Base-by-base conservation (phyloP, 2,113 vertebrate genomes). In the Bos indicus region DNA sequence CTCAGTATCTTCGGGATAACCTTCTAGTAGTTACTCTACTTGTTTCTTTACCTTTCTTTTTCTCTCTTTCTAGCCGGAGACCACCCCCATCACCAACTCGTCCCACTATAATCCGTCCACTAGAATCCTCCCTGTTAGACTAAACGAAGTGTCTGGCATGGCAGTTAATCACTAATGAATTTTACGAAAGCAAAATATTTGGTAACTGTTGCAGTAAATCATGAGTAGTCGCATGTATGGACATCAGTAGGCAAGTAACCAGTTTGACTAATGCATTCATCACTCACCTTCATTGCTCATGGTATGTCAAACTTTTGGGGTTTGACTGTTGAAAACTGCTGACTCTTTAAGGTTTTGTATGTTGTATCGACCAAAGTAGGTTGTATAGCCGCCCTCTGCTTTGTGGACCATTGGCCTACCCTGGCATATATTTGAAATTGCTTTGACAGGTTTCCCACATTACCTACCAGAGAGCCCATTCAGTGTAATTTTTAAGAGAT, bases 31-130 rank as follows among this genome's bases (percentile, higher is more conserved):
- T 51, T 97, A 48, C 62, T 95, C 98, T 96, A 88, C 96, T 98
- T 94, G 98, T 12, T 97, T 98, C 98, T 98, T 98, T 98, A 97
- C 90, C 91, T 98, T 95, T 99, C 88, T 98, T 90, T 97, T 67
- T 97, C 97, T 99, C 94, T 98, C 97, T 98, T 98, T 99, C 98
- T 98, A 99, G 99, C 98, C 98, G 98, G 98, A 99, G 99, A 98
- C 99, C 99, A 97, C 99, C 98, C 98, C 99, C 99, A 97, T 99
- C 99, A 98, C 99, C 99, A 98, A 99, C 99, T 98, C 99, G 98
- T 83, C 98, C 99, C 98, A 98, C 99, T 98, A 98, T 99, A 98
- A 99, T 99, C 97, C 99, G 99, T 91, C 98, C 98, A 6, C 98
- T 99, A 98, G 99, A 99, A 82, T 99, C 99, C 82, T 99, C 99